phyloP scores from a whole-genome alignment of 1,140 invertebrate genomes.

The Zaprionus kolodkinae region DNA sequence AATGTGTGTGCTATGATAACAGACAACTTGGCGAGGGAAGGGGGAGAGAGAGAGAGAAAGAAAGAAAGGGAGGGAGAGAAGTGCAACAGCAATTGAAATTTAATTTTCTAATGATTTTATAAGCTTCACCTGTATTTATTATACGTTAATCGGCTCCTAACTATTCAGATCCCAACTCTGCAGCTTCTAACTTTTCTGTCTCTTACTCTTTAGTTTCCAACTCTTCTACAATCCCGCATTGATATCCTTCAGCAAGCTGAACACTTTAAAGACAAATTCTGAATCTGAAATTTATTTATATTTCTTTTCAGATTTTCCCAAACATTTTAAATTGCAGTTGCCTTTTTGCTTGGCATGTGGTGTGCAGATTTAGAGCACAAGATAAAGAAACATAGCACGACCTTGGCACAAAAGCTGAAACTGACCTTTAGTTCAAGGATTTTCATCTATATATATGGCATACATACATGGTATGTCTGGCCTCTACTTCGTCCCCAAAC shows the following conservation, averaged over 20 bases:
- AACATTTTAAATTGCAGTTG: background rate
- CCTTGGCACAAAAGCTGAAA: constrained; percentile 21
- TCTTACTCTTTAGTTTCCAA: no score
- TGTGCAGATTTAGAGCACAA: background rate
- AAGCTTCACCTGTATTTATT: background rate
- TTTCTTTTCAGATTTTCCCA: background rate
- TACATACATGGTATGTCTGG: constrained; percentile 12
- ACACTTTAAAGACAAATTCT: constrained; percentile 18
- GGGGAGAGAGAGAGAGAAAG: no score
- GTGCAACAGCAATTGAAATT: background rate
- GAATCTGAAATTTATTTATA: constrained; percentile 36
- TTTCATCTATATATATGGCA: background rate
- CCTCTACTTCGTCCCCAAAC: constrained; percentile 37
- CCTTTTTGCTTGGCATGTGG: constrained; percentile 10
- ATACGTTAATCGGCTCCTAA: no score
- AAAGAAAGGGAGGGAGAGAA: background rate
- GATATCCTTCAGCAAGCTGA: background rate
- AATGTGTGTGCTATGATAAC: background rate
- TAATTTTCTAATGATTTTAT: background rate
- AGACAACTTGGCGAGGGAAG: background rate
- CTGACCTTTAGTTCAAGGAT: constrained; percentile 44
- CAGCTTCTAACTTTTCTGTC: background rate
- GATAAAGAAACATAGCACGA: constrained; percentile 1
- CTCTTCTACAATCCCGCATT: background rate
- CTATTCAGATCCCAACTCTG: background rate